phyloP scores from a whole-genome alignment of 2,888 invertebrate species.

The Sicus ferrugineus region DNA sequence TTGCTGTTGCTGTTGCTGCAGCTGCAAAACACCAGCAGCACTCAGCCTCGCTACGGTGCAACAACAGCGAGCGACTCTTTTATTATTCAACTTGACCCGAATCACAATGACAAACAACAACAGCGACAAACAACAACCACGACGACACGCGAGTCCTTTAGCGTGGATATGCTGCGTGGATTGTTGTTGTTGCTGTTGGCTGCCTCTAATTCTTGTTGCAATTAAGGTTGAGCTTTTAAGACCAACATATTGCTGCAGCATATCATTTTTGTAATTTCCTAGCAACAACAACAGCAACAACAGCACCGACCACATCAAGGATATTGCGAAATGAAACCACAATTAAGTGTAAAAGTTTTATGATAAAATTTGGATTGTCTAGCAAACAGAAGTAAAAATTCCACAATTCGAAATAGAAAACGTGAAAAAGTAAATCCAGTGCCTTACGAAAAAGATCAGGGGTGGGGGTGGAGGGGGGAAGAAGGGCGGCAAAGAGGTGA shows the following conservation, averaged over 20 bases:
- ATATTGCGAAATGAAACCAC: neutral
- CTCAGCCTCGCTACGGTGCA: no score
- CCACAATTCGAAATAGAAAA: no score
- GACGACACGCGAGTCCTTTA: neutral
- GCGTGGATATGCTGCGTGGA: neutral
- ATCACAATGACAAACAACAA: slow-evolving; percentile 34
- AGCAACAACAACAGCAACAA: neutral
- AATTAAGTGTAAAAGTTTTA: neutral
- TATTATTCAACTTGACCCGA: slow-evolving; percentile 46
- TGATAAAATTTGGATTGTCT: no score
- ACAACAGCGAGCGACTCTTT: no score
- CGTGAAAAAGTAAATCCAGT: no score
- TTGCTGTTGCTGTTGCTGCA: neutral
- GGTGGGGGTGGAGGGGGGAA: no score
- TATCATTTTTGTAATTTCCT: neutral
- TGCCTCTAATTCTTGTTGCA: neutral
- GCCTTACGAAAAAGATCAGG: neutral
- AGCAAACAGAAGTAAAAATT: no score
- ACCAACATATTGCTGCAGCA: neutral
- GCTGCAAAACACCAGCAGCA: neutral
- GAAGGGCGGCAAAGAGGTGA: no score
- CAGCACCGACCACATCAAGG: neutral
- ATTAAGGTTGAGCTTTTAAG: neutral
- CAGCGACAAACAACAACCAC: slow-evolving; percentile 3
- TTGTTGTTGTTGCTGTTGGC: neutral